phyloP scores from a whole-genome alignment of 1,140 invertebrate species.

The Bursaphelenchus mucronatus region DNA sequence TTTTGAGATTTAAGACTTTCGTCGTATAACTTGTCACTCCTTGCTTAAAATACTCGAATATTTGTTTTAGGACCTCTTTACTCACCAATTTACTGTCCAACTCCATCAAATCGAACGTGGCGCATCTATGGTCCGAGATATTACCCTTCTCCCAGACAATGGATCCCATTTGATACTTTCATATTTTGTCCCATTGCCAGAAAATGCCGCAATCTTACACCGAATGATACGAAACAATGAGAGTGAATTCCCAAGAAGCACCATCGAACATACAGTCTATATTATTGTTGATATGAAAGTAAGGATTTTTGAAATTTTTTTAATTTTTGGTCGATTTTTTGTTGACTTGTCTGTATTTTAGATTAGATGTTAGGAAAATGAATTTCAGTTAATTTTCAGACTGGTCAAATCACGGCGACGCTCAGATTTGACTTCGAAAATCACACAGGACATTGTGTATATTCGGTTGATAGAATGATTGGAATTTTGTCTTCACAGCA shows the following conservation, averaged over 20 bases:
- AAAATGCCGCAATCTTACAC: slow-evolving; percentile 25
- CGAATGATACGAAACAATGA: slow-evolving; percentile 41
- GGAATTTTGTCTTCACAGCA: slow-evolving; percentile 45
- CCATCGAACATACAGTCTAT: slow-evolving; percentile 38
- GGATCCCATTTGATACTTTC: slow-evolving; percentile 34
- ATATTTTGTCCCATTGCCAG: slow-evolving; percentile 19
- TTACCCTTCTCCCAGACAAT: too few species aligned
- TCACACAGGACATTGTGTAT: slow-evolving; percentile 18
- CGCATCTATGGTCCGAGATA: too few species aligned
- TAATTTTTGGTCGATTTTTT: slow-evolving; percentile 6
- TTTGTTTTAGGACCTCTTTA: slow-evolving; percentile 3
- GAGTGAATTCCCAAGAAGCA: slow-evolving; percentile 26
- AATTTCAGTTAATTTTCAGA: slow-evolving; percentile 22
- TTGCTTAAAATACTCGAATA: neutral
- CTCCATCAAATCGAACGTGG: slow-evolving; percentile 1
- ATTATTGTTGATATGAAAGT: slow-evolving; percentile 44
- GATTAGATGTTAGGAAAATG: slow-evolving; percentile 21
- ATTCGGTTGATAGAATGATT: slow-evolving; percentile 43
- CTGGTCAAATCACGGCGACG: slow-evolving; percentile 33
- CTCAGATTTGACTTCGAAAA: slow-evolving; percentile 41
- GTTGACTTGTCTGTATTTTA: slow-evolving; percentile 1
- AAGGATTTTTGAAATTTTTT: slow-evolving; percentile 15
- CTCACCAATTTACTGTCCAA: slow-evolving; percentile 6
- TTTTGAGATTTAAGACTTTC: too few species aligned
- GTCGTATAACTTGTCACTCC: too few species aligned